phyloP scores from a whole-genome alignment of 2,797 vertebrate species.

The Ciconia nigra region DNA sequence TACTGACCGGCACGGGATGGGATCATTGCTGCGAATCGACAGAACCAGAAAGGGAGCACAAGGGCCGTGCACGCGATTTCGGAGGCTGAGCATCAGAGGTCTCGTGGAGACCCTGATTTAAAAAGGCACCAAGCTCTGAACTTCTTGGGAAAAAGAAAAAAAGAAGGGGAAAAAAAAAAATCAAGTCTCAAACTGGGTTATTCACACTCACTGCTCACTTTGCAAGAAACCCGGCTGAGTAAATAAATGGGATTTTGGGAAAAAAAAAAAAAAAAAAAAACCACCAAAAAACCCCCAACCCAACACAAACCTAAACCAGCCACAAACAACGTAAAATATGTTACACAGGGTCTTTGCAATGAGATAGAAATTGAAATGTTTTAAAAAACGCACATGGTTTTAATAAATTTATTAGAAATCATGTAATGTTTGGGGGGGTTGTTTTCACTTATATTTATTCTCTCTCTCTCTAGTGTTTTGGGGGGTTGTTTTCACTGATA shows the following conservation, averaged over 20 bases:
- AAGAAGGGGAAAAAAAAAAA: not conserved
- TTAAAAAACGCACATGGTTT: not conserved
- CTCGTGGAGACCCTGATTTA: not conserved
- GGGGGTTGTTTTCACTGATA: not conserved
- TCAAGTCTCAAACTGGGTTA: not conserved
- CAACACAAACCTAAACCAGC: not conserved
- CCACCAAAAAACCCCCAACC: too few relatives aligned
- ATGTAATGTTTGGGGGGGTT: not conserved
- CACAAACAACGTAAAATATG: not conserved
- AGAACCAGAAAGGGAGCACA: not conserved
- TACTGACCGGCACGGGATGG: fast-evolving
- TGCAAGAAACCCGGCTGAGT: not conserved
- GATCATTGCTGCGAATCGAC: not conserved
- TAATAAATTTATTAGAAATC: not conserved
- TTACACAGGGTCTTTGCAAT: not conserved
- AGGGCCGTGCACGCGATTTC: fast-evolving
- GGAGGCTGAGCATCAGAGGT: not conserved
- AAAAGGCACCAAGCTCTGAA: not conserved
- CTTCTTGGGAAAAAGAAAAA: not conserved
- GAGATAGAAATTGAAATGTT: not conserved
- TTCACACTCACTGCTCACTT: not conserved
- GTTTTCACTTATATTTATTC: not conserved
- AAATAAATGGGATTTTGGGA: not conserved
- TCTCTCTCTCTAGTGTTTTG: not conserved
- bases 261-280: not conserved